Evolutionary conservation across 2,113 vertebrate species (phyloP).

Genomic region (Phoenicopterus ruber): DNA sequence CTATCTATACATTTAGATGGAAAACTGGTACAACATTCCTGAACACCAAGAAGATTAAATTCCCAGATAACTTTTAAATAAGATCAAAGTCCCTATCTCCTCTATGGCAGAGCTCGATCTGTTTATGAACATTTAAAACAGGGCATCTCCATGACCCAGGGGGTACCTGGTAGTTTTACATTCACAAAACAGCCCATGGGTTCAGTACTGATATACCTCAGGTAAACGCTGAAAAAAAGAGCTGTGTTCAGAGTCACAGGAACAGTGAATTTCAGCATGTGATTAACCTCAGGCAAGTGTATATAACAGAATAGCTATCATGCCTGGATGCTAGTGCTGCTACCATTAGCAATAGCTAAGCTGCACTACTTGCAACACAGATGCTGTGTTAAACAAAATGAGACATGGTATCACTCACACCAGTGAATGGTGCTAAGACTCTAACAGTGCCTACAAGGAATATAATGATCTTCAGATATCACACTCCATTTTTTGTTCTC

Average conservation of each 20-base stretch:
- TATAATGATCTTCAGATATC: conserved; percentile 4
- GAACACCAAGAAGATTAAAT: not conserved
- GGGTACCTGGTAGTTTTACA: not conserved
- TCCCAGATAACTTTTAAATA: not conserved
- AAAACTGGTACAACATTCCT: not conserved
- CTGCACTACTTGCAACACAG: not conserved
- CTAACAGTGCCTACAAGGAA: not conserved
- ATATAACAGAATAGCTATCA: not conserved
- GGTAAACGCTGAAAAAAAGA: not conserved
- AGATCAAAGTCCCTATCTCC: not conserved
- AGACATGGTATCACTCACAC: not conserved
- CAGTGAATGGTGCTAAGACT: not conserved
- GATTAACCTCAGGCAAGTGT: not conserved
- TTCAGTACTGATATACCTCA: not conserved
- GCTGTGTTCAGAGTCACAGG: not conserved
- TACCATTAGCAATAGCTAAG: not conserved
- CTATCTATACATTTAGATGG: not conserved
- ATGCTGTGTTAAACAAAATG: conserved; percentile 20
- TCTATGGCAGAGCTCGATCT: not conserved
- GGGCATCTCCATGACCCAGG: not conserved
- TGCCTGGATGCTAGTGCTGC: not conserved
- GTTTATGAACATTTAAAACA: not conserved
- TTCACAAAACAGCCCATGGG: accelerated
- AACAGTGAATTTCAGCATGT: not conserved
- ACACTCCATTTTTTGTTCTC: not conserved